Conservation (phyloP, 2,888 invertebrate species). For the Parnassius glacialis region DNA sequence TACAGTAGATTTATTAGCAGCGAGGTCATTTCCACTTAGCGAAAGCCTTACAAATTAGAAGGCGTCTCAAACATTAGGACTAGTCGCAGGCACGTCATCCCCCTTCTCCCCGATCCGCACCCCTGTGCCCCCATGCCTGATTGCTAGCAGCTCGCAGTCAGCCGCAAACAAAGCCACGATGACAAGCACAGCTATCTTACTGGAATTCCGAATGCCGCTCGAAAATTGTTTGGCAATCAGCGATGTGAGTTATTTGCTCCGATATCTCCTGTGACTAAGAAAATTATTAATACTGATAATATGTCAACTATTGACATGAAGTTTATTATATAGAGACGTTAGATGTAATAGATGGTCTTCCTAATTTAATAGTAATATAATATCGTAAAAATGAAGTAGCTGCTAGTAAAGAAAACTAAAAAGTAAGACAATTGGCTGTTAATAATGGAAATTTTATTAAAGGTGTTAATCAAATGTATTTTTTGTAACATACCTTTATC, state of each 20-base stretch:
- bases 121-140: conserved; percentile 43
- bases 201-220: conserved; percentile 56
- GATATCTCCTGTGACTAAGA: conserved; percentile 27
- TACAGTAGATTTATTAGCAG: conserved; percentile 32
- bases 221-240: conserved; percentile 49
- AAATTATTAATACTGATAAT: conserved; percentile 16
- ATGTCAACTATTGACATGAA: not conserved
- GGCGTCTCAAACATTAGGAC: conserved; percentile 60
- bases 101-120: conserved; percentile 34
- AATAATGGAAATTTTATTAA: too few relatives aligned
- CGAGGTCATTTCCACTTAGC: conserved; percentile 55
- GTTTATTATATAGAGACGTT: too few relatives aligned
- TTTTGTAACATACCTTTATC: too few relatives aligned
- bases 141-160: conserved; percentile 53
- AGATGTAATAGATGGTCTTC: too few relatives aligned
- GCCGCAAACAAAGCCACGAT: conserved; percentile 65
- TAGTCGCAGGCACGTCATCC: conserved; percentile 42
- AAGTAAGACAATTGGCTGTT: too few relatives aligned
- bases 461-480: too few relatives aligned
- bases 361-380: too few relatives aligned
- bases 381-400: too few relatives aligned
- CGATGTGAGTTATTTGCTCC: conserved; percentile 58
- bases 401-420: too few relatives aligned
- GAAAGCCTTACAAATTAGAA: conserved; percentile 63
- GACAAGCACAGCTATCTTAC: conserved; percentile 60